Evolutionary conservation across 2,113 vertebrate species (phyloP), one percentile per base, ranked within the genome.

Genomic region (Sitta europaea): DNA sequence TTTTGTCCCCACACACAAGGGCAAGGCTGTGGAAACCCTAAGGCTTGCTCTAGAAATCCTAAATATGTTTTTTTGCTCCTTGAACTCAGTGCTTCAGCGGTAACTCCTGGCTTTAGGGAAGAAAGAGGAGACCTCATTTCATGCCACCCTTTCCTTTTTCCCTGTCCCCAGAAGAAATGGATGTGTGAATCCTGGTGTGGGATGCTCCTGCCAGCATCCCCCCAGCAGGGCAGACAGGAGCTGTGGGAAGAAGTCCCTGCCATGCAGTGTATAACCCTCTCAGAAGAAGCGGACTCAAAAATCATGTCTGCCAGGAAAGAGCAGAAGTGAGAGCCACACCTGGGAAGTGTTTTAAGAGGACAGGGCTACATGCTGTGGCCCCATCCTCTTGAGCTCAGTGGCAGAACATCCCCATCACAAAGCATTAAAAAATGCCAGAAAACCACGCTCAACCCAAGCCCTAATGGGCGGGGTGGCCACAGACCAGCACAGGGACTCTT

Each of bases 241-340:
- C 83, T 75, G 35, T 36, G 78, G 53, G n/a, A 74, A 59, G 54
- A 36, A 74, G 21, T 27, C 68, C 48, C 38, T 42, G 42, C 33
- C 54, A 29, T 0, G 0, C 27, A 11, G 21, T 11, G 25, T 11
- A 7, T 20, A 59, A 42, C 33, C 42, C n/a, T 57, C 36, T 53
- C 24, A 48, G 47, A 83, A 86, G 47, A 33, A 59, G 42, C 36
- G 63, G 70, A 42, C 40, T 28, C 15, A 29, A 63, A 51, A 79
- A 78, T 9, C 38, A 29, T 0, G 0, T 48, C 51, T 75, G 28
- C 21, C 3, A 5, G 57, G 36, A 40, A 68, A 62, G 33, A 51
- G 15, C 33, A 67, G 47, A 51, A 75, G 40, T 1, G 2, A 55
- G 71, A 70, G 29, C 12, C 38, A 38, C 13, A 29, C 40, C 40